Conservation (phyloP, 2,888 invertebrate species). For the Apomyelois bistriatella region DNA sequence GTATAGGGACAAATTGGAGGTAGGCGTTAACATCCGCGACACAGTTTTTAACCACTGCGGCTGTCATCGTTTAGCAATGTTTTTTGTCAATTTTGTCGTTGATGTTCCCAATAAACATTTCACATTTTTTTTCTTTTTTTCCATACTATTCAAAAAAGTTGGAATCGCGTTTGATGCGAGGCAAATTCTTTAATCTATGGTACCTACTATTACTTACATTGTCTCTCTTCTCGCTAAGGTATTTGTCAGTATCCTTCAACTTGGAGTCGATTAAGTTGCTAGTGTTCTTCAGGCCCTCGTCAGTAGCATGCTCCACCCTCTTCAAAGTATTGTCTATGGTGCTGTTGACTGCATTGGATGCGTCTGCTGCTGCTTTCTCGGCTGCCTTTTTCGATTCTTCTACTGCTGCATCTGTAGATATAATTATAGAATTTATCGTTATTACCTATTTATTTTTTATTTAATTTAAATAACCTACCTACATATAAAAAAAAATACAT, state of each 20-base stretch:
- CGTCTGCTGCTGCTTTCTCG: conserved; percentile 71
- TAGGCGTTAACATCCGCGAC: no score
- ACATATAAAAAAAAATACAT: no score
- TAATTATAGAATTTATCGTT: background rate
- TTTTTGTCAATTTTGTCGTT: no score
- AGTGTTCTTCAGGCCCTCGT: conserved; percentile 79
- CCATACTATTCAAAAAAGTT: no score
- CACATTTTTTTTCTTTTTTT: no score
- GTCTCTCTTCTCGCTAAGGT: conserved; percentile 80
- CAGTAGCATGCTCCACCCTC: conserved; percentile 67
- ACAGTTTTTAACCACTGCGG: no score
- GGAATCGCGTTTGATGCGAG: no score
- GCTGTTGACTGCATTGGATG: conserved; percentile 62
- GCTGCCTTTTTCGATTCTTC: conserved; percentile 75
- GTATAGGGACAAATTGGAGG: no score
- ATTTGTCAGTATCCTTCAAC: conserved; percentile 82
- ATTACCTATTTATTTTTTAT: background rate
- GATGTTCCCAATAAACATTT: no score
- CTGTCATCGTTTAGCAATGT: no score
- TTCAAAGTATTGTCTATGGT: conserved; percentile 67
- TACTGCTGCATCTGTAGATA: conserved; percentile 54
- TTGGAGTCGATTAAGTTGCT: conserved; percentile 80
- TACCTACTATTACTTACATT: conserved; percentile 37
- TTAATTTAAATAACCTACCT: no score
- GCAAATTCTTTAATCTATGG: no score